Conservation (phyloP, 2,888 invertebrate genomes). For the Hydroisotoma schaefferi region DNA sequence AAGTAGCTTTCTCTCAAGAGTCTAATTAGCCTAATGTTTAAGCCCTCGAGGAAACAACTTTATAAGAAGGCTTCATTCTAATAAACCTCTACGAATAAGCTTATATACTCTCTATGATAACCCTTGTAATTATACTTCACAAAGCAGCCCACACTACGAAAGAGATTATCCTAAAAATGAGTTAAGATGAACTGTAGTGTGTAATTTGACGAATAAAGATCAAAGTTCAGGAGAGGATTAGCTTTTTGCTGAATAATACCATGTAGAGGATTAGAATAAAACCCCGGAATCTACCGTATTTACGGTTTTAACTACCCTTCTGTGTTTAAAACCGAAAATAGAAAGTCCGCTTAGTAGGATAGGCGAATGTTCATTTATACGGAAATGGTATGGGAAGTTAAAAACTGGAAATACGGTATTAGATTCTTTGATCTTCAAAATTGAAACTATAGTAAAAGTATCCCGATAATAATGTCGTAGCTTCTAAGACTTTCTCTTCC, state of each 20-base stretch:
- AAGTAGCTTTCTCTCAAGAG: no score
- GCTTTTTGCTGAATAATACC: not conserved
- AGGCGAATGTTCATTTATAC: no score
- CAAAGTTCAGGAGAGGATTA: not conserved
- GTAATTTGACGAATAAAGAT: not conserved
- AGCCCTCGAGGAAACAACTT: not conserved
- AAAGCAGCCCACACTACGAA: not conserved
- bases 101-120: not conserved
- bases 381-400: no score
- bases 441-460: no score
- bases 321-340: not conserved
- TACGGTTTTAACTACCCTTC: not conserved
- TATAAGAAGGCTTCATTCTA: not conserved
- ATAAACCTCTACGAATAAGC: not conserved
- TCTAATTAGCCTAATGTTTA: no score
- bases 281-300: not conserved
- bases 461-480: no score
- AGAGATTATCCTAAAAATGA: no score
- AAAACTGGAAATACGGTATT: no score
- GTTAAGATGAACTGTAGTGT: no score
- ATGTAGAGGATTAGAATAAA: not conserved
- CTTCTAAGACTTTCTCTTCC: no score
- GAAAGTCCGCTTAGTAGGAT: no score
- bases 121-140: not conserved
- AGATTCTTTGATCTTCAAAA: no score